These are phyloP conservation scores for Cygnus buccinator DNA, from an alignment of 2,113 vertebrate species.

Conservation along the genomic window DNA sequence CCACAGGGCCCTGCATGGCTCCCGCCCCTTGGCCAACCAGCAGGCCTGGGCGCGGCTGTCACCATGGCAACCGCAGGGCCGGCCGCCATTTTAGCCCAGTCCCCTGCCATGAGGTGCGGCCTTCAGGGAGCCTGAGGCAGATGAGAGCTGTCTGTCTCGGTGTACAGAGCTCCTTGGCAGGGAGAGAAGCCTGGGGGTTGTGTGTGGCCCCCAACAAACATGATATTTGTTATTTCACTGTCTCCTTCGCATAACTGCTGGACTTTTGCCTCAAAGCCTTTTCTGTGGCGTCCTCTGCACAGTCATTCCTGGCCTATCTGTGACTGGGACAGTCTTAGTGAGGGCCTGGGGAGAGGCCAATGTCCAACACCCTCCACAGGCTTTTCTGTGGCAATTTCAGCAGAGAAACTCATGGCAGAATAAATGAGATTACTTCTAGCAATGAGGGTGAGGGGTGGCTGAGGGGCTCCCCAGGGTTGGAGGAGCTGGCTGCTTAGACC, in stretches of 20 bases:
- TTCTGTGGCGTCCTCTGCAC: fast-evolving
- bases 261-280: neutral
- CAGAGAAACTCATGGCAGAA: neutral
- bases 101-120: fast-evolving
- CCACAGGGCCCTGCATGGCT: neutral
- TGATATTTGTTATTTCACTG: fast-evolving
- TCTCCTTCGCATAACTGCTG: fast-evolving
- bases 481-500: neutral
- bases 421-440: neutral
- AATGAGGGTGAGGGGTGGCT: fast-evolving
- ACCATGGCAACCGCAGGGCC: fast-evolving
- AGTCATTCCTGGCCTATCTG: neutral
- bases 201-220: fast-evolving
- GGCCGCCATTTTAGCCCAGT: neutral
- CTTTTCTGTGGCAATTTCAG: neutral
- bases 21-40: neutral
- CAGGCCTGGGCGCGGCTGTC: fast-evolving
- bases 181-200: neutral
- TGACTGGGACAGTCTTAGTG: neutral
- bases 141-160: fast-evolving
- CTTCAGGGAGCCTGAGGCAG: neutral
- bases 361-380: fast-evolving
- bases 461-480: fast-evolving
- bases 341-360: neutral
- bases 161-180: neutral